Conservation (phyloP, 2,797 vertebrate genomes). For the Tangara arthus region DNA sequence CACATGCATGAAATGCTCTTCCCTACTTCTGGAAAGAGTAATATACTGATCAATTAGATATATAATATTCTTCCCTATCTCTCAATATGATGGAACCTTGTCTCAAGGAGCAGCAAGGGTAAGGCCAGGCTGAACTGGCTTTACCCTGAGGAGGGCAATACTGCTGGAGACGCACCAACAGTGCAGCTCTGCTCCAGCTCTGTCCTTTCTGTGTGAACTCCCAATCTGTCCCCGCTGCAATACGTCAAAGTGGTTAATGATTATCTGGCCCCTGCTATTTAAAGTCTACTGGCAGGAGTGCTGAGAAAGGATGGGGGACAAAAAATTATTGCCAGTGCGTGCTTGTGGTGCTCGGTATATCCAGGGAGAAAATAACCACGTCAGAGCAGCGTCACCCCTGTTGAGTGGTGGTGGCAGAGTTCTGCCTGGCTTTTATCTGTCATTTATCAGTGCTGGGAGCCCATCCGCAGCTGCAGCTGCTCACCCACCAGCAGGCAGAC, state of each 20-base stretch:
- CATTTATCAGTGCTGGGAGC: neutral
- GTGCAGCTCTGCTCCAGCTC: neutral
- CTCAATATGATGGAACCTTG: neutral
- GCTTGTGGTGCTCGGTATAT: neutral
- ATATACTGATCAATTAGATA: neutral
- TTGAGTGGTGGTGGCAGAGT: neutral
- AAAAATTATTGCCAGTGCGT: fast-evolving
- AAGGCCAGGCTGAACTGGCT: neutral
- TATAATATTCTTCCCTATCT: neutral
- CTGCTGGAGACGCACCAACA: neutral
- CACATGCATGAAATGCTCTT: neutral
- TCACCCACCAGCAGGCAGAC: neutral
- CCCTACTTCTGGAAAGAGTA: neutral
- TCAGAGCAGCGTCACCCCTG: neutral
- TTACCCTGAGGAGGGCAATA: neutral
- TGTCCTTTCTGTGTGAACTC: neutral
- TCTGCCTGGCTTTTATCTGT: neutral
- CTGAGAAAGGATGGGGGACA: neutral
- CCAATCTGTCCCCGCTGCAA: neutral
- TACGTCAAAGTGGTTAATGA: neutral
- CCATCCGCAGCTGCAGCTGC: neutral
- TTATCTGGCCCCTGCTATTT: conserved; percentile 24
- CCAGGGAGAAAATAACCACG: neutral
- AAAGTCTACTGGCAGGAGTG: conserved; percentile 1
- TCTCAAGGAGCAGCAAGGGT: neutral